Percentiles rank a stretch among this genome's conserved stretches.
These are phyloP conservation scores for Tenodera sinensis DNA, from an alignment of 2,888 invertebrate species.

Conservation along the genomic window DNA sequence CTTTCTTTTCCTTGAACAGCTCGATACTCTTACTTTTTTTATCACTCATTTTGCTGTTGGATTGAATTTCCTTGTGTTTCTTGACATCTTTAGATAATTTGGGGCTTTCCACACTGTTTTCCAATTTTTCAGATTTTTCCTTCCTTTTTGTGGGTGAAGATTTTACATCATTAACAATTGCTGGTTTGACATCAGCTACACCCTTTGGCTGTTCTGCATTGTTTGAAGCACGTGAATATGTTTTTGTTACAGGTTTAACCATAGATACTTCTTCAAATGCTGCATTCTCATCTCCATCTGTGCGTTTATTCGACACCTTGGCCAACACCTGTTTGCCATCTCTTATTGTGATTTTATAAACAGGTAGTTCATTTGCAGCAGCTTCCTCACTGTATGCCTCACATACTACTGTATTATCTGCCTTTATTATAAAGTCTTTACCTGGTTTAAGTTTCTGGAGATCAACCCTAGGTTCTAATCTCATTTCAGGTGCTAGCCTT, in stretches of 20 bases:
- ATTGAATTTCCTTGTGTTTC: conserved; percentile 21
- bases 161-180: not conserved
- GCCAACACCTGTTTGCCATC: conserved; percentile 70
- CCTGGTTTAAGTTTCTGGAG: not conserved
- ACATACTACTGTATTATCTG: conserved; percentile 19
- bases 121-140: conserved; percentile 16
- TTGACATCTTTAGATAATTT: conserved; percentile 5
- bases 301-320: conserved; percentile 44
- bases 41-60: not conserved
- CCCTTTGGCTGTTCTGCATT: not conserved
- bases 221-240: not conserved
- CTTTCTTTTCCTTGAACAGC: conserved; percentile 38
- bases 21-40: conserved; percentile 19
- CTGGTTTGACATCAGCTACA: not conserved
- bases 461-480: not conserved
- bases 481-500: not conserved
- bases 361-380: conserved; percentile 38
- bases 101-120: not conserved
- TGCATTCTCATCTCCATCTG: conserved; percentile 22
- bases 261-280: conserved; percentile 10
- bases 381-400: conserved; percentile 25
- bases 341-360: conserved; percentile 64
- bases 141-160: not conserved
- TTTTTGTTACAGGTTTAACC: conserved; percentile 29
- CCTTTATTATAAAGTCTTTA: conserved; percentile 9